Evolutionary conservation across 1,140 invertebrate genomes (phyloP).

Genomic region (Drosophila funebris): DNA sequence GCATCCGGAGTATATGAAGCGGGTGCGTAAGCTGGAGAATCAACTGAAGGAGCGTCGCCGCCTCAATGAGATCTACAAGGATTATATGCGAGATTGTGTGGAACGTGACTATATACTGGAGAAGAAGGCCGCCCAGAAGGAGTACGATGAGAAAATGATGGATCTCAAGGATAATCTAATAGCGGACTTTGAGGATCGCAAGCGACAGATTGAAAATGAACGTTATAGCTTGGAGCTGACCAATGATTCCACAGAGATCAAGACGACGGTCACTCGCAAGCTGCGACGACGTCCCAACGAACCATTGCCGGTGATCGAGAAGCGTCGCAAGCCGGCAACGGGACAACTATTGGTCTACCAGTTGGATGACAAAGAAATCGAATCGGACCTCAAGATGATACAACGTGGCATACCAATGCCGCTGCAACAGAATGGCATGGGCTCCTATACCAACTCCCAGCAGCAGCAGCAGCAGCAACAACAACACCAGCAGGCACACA

Average conservation of each 20-base stretch:
- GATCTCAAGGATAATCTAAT: constrained; percentile 96
- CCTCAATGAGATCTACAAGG: constrained; percentile 92
- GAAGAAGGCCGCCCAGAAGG: constrained; percentile 93
- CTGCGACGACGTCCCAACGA: constrained; percentile 96
- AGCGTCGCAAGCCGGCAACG: constrained; percentile 89
- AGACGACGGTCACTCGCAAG: constrained; percentile 93
- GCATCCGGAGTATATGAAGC: constrained; percentile 93
- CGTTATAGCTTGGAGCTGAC: constrained; percentile 94
- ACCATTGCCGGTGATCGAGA: constrained; percentile 93
- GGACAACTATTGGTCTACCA: constrained; percentile 93
- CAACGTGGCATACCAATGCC: constrained; percentile 87
- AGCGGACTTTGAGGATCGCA: constrained; percentile 96
- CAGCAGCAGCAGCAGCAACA: constrained; percentile 40
- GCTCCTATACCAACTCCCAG: constrained; percentile 43
- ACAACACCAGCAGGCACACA: constrained; percentile 24
- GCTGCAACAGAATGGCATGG: constrained; percentile 75
- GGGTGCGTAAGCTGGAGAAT: constrained; percentile 92
- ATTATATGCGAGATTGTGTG: constrained; percentile 93
- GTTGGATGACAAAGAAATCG: constrained; percentile 95
- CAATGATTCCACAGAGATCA: constrained; percentile 92
- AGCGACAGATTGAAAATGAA: constrained; percentile 94
- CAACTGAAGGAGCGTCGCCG: constrained; percentile 91
- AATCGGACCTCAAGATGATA: constrained; percentile 94
- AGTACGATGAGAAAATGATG: constrained; percentile 97
- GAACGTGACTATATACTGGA: constrained; percentile 95